Evolutionary conservation across 1,140 invertebrate genomes (phyloP), one percentile per base, ranked within the genome.

Genomic region (Zaprionus nigranus): DNA sequence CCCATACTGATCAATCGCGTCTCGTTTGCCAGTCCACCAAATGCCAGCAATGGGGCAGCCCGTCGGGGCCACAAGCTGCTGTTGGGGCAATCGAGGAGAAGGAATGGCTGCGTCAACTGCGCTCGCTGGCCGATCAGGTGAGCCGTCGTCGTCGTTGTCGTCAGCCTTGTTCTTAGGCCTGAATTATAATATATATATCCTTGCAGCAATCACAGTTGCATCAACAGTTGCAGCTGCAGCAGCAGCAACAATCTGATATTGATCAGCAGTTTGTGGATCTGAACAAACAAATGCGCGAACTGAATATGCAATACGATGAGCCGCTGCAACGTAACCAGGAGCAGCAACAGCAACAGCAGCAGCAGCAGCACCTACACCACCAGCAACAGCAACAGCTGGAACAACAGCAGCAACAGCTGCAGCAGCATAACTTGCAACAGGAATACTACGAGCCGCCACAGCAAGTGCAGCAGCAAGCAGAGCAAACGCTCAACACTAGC

Each of bases 31-130:
- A 90, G 81, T 90, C 85, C 84, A 0, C 81, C 84, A 15, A 84
- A 65, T 40, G 66, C 87, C 83, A 65, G 77, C 87, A 66, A 77
- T 81, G 46, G 87, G 76, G 61, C 86, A 88, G 61, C 69, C 43
- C 91, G 91, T 73, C 69, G 75, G 49, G 90, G 83, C 56, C 77
- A 51, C 46, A 91, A 75, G 65, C 9, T 34, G 59, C 1, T 34
- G 30, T 34, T 34, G 85, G 62, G 1, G 84, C 63, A 2, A 46
- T 90, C 49, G 60, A 93, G 24, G 94, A 94, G 67, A 93, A 94
- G 83, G 93, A 93, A 51, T 95, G 94, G 95, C 85, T 95, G 63
- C 93, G 93, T 62, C 93, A 92, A 73, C 81, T 94, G 51, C 92
- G 92, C 36, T 67, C 81, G 2, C 71, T 94, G 43, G 90, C 93